Conservation (phyloP, 2,113 vertebrate genomes). For the Podarcis raffonei region DNA sequence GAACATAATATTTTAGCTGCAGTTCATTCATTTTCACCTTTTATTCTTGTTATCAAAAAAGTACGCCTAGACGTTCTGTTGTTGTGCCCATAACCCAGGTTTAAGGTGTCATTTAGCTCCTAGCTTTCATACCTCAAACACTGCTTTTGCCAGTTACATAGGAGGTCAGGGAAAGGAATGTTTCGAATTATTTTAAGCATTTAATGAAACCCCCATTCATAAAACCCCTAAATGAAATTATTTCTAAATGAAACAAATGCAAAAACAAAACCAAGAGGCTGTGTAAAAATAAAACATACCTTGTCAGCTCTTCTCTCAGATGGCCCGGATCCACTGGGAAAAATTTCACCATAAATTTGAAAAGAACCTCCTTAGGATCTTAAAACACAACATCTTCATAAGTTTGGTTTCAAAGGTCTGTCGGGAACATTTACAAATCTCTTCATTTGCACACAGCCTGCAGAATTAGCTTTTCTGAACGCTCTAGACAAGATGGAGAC, state of each 20-base stretch:
- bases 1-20: too few species aligned
- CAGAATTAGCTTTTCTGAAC: not conserved
- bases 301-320: slow-evolving; percentile 91
- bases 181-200: not conserved
- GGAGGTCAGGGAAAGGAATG: not conserved
- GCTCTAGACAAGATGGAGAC: not conserved
- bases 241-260: not conserved
- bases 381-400: slow-evolving; percentile 82
- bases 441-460: slow-evolving; percentile 28
- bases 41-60: too few species aligned
- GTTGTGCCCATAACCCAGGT: too few species aligned
- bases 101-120: too few species aligned
- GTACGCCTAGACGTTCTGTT: too few species aligned
- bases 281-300: slow-evolving; percentile 74
- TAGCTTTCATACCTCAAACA: too few species aligned
- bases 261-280: not conserved
- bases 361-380: slow-evolving; percentile 90
- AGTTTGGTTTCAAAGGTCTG: slow-evolving; percentile 72
- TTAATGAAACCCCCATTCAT: not conserved
- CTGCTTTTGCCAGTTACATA: not conserved
- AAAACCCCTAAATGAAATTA: not conserved
- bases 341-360: slow-evolving; percentile 98
- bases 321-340: slow-evolving; percentile 96
- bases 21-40: too few species aligned
- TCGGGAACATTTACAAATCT: slow-evolving; percentile 67